Evolutionary conservation across 2,888 invertebrate species (phyloP), one percentile per base, ranked within the genome.

Genomic region (Leucophenga montana): DNA sequence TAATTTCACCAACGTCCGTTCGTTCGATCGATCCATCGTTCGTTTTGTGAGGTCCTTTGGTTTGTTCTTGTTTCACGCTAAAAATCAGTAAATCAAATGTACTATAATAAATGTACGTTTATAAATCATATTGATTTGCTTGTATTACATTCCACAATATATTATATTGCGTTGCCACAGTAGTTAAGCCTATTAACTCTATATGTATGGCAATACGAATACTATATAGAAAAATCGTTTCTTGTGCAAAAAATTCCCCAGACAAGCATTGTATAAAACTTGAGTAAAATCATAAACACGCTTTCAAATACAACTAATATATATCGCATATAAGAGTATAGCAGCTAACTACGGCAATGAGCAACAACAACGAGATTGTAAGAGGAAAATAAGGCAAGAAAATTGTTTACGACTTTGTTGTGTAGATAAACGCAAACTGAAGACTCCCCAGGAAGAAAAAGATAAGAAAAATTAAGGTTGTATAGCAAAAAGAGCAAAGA

Each of bases 171-270:
- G 27, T 2, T 39, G 39, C 39, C 22, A n/a, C 20, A 8, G 39
- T 61, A 61, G 61, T 61, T 61, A 61, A 61, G 61, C 61, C 61
- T 61, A 61, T 61, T 61, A 61, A 33, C 61, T 57, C 6, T 54
- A 57, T 31, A 22, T 9, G 22, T 31, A 22, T 9, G 22, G 14
- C 27, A 27, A 4, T 27, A 54, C 14, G 54, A 9, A 20, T 13
- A 22, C 20, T 1, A 18, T 22, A 18, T 20, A 20, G n/a, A 54
- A 39, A 39, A 27, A 39, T 39, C 9, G 39, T 39, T 53, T 53
- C 53, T 53, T 5, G 20, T 18, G 39, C 18, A 31, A 31, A 57
- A 57, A 9, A 57, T 53, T 57, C 57, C 61, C 61, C n/a, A 61
- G 16, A 39, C 61, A 27, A 31, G n/a, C 57, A 57, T 57, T 57